Conservation (phyloP, 2,797 vertebrate genomes). For the Hemibagrus guttatus region DNA sequence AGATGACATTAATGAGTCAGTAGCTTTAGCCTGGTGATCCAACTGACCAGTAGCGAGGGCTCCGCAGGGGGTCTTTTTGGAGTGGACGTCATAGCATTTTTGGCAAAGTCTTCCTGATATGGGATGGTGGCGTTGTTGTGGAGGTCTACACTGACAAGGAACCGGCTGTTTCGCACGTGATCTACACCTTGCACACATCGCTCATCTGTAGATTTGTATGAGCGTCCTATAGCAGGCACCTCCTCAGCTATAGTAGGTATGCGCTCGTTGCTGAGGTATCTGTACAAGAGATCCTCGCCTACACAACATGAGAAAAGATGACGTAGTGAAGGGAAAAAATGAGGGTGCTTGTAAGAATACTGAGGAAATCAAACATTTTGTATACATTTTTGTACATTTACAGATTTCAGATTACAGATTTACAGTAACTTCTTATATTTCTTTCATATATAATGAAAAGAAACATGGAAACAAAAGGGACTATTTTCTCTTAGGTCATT, state of each 20-base stretch:
- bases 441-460: neutral
- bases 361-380: neutral
- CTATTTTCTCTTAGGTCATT: neutral
- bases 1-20: constrained; percentile 83
- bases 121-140: constrained; percentile 89
- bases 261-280: constrained; percentile 90
- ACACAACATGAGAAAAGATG: constrained; percentile 1
- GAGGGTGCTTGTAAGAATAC: neutral
- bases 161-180: constrained; percentile 84
- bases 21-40: constrained; percentile 86
- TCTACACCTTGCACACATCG: constrained; percentile 82
- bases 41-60: constrained; percentile 82
- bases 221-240: constrained; percentile 68
- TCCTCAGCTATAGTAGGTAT: constrained; percentile 87
- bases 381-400: too few species aligned
- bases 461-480: neutral
- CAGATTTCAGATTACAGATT: too few species aligned
- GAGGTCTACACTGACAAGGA: constrained; percentile 80
- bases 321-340: neutral
- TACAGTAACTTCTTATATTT: too few species aligned
- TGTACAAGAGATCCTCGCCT: constrained; percentile 83
- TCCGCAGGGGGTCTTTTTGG: constrained; percentile 76
- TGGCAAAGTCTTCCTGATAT: constrained; percentile 82
- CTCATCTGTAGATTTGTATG: constrained; percentile 72
- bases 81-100: constrained; percentile 65